Evolutionary conservation across 2,888 invertebrate species (phyloP).

Genomic region (Alsophila aescularia): DNA sequence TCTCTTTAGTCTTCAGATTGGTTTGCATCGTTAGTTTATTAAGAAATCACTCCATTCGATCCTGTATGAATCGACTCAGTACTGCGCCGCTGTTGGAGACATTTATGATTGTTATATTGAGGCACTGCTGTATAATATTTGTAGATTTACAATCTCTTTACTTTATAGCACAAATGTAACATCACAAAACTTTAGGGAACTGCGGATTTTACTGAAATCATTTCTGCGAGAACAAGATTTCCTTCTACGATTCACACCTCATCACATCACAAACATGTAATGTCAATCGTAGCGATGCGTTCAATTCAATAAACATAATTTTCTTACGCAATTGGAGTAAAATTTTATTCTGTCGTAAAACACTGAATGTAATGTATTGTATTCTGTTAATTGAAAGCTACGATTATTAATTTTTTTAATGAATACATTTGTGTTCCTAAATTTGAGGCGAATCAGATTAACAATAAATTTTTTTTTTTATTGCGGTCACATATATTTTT

Average conservation of each 20-base stretch:
- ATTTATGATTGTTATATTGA: slow-evolving; percentile 62
- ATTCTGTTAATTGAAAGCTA: neutral
- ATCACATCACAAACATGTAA: slow-evolving; percentile 85
- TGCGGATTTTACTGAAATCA: slow-evolving; percentile 66
- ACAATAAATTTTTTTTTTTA: too few species aligned
- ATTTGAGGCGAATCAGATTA: too few species aligned
- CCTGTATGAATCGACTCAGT: slow-evolving; percentile 72
- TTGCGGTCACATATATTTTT: too few species aligned
- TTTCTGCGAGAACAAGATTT: slow-evolving; percentile 70
- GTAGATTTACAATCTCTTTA: slow-evolving; percentile 54
- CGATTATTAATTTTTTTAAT: too few species aligned
- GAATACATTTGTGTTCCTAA: too few species aligned
- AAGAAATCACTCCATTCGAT: slow-evolving; percentile 78
- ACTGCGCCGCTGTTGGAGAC: slow-evolving; percentile 64
- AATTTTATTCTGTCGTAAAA: too few species aligned
- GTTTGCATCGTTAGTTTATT: slow-evolving; percentile 81
- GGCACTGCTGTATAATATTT: slow-evolving; percentile 63
- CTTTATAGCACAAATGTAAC: slow-evolving; percentile 62
- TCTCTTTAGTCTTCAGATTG: slow-evolving; percentile 91
- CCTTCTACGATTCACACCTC: slow-evolving; percentile 60
- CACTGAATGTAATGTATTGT: too few species aligned
- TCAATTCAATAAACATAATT: slow-evolving; percentile 41
- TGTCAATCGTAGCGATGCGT: slow-evolving; percentile 70
- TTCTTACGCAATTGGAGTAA: slow-evolving; percentile 27
- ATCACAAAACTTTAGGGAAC: slow-evolving; percentile 73